A percentile compares a stretch with the other conserved stretches of the same genome.
phyloP scores from a whole-genome alignment of 2,113 vertebrate genomes.

The Notiomystis cincta region DNA sequence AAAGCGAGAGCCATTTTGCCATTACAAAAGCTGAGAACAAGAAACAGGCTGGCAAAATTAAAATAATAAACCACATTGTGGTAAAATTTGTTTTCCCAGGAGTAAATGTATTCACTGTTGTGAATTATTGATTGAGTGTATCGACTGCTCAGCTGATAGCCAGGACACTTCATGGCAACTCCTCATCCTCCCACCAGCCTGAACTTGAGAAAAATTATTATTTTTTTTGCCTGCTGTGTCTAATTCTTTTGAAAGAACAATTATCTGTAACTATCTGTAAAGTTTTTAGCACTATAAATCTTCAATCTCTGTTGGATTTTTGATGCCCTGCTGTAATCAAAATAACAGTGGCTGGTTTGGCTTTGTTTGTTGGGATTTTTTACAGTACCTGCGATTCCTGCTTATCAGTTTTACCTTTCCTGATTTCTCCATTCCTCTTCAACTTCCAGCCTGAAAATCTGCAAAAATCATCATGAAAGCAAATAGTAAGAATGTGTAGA shows the following conservation, averaged over 20 bases:
- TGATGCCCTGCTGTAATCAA: neutral
- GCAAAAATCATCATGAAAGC: neutral
- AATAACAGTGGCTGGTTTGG: neutral
- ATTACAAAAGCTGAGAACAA: neutral
- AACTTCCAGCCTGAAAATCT: neutral
- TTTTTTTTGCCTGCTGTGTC: neutral
- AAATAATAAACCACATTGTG: neutral
- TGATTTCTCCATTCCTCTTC: neutral
- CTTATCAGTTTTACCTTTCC: neutral
- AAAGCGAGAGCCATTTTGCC: neutral
- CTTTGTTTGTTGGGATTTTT: neutral
- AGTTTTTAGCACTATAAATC: neutral
- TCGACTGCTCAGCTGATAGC: neutral
- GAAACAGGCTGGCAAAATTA: neutral
- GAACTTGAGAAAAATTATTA: neutral
- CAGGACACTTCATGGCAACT: neutral
- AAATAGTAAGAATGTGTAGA: neutral
- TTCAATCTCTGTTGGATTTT: neutral
- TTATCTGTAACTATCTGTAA: neutral
- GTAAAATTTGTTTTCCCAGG: neutral
- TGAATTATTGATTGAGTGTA: neutral
- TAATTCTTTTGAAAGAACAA: neutral
- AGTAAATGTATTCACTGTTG: neutral
- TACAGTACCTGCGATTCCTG: rapidly evolving
- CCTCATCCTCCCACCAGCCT: neutral